Evolutionary conservation across 1,140 invertebrate genomes (phyloP).

Genomic region (Drosophila simulans): DNA sequence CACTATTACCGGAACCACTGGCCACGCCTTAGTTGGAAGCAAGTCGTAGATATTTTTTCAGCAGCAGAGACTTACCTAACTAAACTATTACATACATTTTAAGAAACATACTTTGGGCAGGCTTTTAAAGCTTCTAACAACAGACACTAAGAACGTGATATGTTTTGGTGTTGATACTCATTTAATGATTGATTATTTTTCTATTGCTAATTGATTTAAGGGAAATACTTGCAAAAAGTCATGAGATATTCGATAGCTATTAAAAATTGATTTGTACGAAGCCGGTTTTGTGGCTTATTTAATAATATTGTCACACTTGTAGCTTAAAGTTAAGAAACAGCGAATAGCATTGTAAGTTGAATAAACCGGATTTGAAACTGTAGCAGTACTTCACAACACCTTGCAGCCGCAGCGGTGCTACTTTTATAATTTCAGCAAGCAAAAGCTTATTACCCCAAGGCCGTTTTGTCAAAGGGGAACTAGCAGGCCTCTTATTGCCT

Average conservation of each 20-base stretch:
- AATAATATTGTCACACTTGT: slow-evolving; percentile 35
- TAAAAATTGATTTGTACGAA: not conserved
- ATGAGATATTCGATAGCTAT: not conserved
- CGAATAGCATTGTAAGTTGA: slow-evolving; percentile 22
- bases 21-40: slow-evolving; percentile 34
- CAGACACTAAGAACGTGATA: too few relatives aligned
- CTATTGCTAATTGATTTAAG: not conserved
- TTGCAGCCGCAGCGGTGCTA: slow-evolving; percentile 5
- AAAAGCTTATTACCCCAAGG: slow-evolving; percentile 44
- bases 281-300: not conserved
- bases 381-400: slow-evolving; percentile 27
- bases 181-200: not conserved
- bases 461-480: slow-evolving; percentile 20
- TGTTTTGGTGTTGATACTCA: too few relatives aligned
- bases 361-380: slow-evolving; percentile 59
- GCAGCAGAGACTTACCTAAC: not conserved
- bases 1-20: slow-evolving; percentile 21
- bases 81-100: not conserved
- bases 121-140: not conserved
- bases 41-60: slow-evolving; percentile 8
- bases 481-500: not conserved
- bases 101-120: not conserved
- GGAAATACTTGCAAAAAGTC: not conserved
- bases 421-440: slow-evolving; percentile 38
- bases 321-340: slow-evolving; percentile 33